These are phyloP conservation scores for Syritta pipiens DNA, from an alignment of 2,888 invertebrate species.

Conservation along the genomic window DNA sequence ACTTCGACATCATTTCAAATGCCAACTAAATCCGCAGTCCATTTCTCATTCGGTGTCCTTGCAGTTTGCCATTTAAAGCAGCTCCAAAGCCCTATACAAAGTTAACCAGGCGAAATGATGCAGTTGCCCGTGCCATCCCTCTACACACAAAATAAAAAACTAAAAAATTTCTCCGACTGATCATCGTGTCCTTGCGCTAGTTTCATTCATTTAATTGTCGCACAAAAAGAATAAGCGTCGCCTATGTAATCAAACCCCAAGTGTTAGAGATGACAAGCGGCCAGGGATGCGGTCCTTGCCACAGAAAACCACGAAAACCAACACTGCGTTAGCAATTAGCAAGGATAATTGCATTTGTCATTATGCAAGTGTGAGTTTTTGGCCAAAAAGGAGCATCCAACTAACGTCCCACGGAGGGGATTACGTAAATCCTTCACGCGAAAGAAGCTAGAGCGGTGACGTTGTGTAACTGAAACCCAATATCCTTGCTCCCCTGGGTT, in stretches of 20 bases:
- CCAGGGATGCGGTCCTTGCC: not conserved
- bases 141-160: not conserved
- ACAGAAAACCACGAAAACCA: slow-evolving; percentile 4
- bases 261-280: slow-evolving; percentile 22
- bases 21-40: slow-evolving; percentile 5
- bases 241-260: slow-evolving; percentile 26
- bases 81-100: slow-evolving; percentile 6
- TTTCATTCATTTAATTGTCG: slow-evolving; percentile 55
- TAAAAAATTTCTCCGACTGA: slow-evolving; percentile 5
- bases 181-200: slow-evolving; percentile 52
- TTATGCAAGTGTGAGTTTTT: slow-evolving; percentile 23
- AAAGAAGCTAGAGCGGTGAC: not conserved
- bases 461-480: not conserved
- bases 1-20: slow-evolving; percentile 16
- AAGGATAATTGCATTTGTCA: slow-evolving; percentile 51
- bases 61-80: slow-evolving; percentile 14
- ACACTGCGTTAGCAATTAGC: slow-evolving; percentile 41
- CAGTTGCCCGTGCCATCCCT: not conserved
- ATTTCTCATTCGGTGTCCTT: slow-evolving; percentile 11
- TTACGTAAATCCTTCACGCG: not conserved
- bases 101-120: slow-evolving; percentile 18
- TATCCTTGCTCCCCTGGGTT: not conserved
- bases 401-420: not conserved
- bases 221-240: slow-evolving; percentile 12
- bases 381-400: slow-evolving; percentile 6